A percentile compares a stretch with the other conserved stretches of the same genome.
Conservation (phyloP, 2,113 vertebrate species). For the Monopterus albus region DNA sequence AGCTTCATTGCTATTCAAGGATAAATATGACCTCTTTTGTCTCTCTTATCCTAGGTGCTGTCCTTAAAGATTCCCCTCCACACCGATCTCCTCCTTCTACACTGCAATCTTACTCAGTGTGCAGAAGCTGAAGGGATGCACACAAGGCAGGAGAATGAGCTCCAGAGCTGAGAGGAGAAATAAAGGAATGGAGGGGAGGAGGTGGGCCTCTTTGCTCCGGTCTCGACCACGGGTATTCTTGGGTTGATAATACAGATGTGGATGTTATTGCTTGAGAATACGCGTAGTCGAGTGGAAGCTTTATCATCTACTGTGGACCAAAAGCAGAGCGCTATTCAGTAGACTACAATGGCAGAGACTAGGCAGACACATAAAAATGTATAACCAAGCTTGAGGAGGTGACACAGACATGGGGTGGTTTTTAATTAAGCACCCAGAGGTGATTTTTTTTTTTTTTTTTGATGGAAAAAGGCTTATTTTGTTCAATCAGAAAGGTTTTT, state of each 20-base stretch:
- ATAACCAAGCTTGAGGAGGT: conserved; percentile 18
- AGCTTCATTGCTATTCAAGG: conserved; percentile 50
- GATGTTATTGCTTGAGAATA: conserved; percentile 88
- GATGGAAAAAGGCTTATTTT: conserved; percentile 43
- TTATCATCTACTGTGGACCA: conserved; percentile 60
- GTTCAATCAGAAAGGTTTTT: conserved; percentile 48
- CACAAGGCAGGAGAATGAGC: conserved; percentile 34
- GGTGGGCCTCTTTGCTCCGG: conserved; percentile 70
- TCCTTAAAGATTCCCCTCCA: conserved; percentile 52
- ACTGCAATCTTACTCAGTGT: conserved; percentile 45
- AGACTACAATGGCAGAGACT: neutral
- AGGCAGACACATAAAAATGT: conserved; percentile 23
- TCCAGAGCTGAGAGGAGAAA: conserved; percentile 29
- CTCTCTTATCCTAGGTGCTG: conserved; percentile 65
- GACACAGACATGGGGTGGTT: conserved; percentile 15
- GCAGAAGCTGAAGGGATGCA: conserved; percentile 47
- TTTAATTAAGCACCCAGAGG: conserved; percentile 45
- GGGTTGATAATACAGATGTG: conserved; percentile 84
- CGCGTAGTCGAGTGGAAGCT: conserved; percentile 85
- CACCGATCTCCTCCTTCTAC: conserved; percentile 54
- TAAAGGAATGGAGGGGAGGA: conserved; percentile 35
- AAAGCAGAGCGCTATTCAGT: conserved; percentile 27
- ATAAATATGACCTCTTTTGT: conserved; percentile 65
- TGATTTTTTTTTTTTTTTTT: too few species aligned
- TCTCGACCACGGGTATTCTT: conserved; percentile 84